A percentile compares a stretch with the other conserved stretches of the same genome.
phyloP scores from a whole-genome alignment of 1,140 invertebrate genomes.

The Zaprionus inermis region DNA sequence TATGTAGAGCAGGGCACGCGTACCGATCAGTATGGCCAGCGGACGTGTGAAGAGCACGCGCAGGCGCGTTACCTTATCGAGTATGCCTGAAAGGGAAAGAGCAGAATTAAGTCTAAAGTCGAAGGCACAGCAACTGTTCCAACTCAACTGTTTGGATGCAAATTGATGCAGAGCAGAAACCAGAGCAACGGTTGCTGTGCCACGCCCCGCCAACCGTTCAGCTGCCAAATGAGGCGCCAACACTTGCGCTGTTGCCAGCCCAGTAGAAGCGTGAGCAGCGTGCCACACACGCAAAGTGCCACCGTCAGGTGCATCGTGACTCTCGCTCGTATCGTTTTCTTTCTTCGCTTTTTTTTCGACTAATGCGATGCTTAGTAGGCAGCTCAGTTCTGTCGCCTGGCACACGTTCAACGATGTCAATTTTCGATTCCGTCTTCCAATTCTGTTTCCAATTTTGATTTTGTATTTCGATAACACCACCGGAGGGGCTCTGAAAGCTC shows the following conservation, averaged over 20 bases:
- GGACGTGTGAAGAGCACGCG: conserved; percentile 62
- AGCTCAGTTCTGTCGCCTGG: conserved; percentile 35
- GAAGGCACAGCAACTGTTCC: not conserved
- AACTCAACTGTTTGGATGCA: conserved; percentile 80
- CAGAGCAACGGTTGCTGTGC: conserved; percentile 74
- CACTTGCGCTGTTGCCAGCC: conserved; percentile 75
- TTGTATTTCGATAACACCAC: not conserved
- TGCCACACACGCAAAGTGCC: conserved; percentile 69
- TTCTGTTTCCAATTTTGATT: conserved; percentile 3
- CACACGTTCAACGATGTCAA: conserved; percentile 1
- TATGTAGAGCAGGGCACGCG: conserved; percentile 69
- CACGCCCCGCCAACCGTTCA: conserved; percentile 77
- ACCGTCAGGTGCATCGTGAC: conserved; percentile 54
- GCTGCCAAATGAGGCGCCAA: conserved; percentile 80
- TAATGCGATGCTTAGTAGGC: conserved; percentile 71
- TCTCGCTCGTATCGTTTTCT: not conserved
- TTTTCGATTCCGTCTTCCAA: conserved; percentile 7
- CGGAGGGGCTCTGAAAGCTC: conserved; percentile 3
- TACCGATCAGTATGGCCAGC: conserved; percentile 67
- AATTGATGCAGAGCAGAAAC: conserved; percentile 68
- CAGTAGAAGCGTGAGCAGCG: conserved; percentile 56
- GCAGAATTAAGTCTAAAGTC: not conserved
- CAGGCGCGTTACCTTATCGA: conserved; percentile 64
- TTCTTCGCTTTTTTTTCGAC: conserved; percentile 23
- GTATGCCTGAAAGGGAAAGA: conserved; percentile 54